Percentiles rank a stretch among this genome's conserved stretches.
Evolutionary conservation across 2,888 invertebrate genomes (phyloP).

Genomic region (Netelia inedita): DNA sequence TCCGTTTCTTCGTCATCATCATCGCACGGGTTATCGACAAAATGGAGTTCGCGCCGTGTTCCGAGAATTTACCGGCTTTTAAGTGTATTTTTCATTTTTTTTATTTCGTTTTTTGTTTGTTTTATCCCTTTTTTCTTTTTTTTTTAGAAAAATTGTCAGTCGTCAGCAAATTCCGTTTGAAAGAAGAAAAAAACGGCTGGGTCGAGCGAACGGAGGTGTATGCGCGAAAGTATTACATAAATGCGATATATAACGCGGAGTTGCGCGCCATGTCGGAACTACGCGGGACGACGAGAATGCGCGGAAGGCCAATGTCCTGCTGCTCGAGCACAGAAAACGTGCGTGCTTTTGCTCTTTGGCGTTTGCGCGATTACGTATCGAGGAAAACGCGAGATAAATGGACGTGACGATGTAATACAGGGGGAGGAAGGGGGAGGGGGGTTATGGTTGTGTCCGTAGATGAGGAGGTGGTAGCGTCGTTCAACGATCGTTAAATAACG

Average conservation of each 20-base stretch:
- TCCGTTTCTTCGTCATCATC: too few relatives aligned
- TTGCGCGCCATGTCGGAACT: slow-evolving; percentile 70
- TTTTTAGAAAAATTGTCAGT: neutral
- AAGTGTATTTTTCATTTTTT: neutral
- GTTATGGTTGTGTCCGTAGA: too few relatives aligned
- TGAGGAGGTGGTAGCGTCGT: too few relatives aligned
- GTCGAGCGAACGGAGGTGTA: slow-evolving; percentile 37
- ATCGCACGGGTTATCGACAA: too few relatives aligned
- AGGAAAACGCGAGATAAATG: slow-evolving; percentile 11
- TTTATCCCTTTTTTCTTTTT: neutral
- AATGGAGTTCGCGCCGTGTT: too few relatives aligned
- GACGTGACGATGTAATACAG: neutral
- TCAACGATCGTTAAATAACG: too few relatives aligned
- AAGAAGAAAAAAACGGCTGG: slow-evolving; percentile 16
- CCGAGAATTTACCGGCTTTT: too few relatives aligned
- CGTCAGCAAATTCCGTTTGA: slow-evolving; percentile 30
- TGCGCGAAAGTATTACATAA: slow-evolving; percentile 78
- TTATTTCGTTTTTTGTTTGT: neutral
- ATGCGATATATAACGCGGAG: slow-evolving; percentile 60
- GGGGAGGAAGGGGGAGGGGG: too few relatives aligned
- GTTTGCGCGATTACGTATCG: slow-evolving; percentile 33
- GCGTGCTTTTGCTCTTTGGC: slow-evolving; percentile 35
- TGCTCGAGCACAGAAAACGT: slow-evolving; percentile 47
- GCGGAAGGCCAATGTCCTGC: slow-evolving; percentile 82
- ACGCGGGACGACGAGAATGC: slow-evolving; percentile 45